Percentiles rank a stretch among this genome's conserved stretches.
These are phyloP conservation scores for Megaptera novaeangliae DNA, from an alignment of 2,113 vertebrate species.

Conservation along the genomic window DNA sequence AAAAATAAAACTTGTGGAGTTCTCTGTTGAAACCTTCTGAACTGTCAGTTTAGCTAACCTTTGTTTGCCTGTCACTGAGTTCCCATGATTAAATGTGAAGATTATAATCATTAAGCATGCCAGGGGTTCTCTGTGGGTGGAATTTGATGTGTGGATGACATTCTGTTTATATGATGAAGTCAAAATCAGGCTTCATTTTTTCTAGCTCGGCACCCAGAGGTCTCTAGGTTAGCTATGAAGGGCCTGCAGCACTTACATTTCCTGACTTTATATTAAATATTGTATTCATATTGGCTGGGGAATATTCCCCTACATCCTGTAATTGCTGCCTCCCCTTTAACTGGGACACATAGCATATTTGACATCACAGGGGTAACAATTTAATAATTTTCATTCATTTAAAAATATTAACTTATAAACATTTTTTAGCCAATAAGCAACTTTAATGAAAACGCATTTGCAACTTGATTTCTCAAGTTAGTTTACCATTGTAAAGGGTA, in stretches of 20 bases:
- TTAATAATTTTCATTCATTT: background rate
- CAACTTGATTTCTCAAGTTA: background rate
- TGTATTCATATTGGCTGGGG: conserved; percentile 67
- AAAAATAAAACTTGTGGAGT: conserved; percentile 74
- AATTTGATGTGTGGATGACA: conserved; percentile 83
- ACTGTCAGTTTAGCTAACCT: conserved; percentile 84
- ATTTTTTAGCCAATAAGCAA: background rate
- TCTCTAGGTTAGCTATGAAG: conserved; percentile 83
- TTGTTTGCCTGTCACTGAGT: conserved; percentile 84
- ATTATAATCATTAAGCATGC: conserved; percentile 86
- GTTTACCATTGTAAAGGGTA: background rate
- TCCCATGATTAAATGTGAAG: conserved; percentile 86
- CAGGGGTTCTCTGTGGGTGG: conserved; percentile 78
- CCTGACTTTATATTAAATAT: conserved; percentile 78
- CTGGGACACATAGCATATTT: conserved; percentile 79
- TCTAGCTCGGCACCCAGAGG: conserved; percentile 89
- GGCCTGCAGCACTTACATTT: conserved; percentile 74
- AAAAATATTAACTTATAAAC: background rate
- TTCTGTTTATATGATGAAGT: conserved; percentile 82
- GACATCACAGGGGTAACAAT: background rate
- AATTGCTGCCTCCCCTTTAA: conserved; percentile 71
- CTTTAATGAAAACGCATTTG: background rate
- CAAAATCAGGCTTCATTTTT: conserved; percentile 84
- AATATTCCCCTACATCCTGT: conserved; percentile 69
- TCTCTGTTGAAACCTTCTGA: conserved; percentile 71